phyloP scores from a whole-genome alignment of 2,888 invertebrate species.

The Eupelmus urozonus region DNA sequence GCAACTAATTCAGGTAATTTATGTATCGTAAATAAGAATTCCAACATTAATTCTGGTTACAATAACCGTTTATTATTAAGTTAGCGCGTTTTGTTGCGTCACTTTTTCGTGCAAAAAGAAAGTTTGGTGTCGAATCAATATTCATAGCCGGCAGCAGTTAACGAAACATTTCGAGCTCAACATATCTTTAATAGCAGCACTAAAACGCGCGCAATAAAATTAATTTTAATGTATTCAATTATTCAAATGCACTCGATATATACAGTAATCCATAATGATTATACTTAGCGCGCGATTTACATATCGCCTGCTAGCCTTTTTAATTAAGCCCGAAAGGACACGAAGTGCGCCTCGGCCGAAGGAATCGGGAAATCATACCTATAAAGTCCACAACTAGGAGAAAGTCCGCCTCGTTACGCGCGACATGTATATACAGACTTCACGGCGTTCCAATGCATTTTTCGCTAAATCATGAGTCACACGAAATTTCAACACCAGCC shows the following conservation, averaged over 20 bases:
- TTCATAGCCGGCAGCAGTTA: too few relatives aligned
- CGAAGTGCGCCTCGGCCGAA: constrained; percentile 10
- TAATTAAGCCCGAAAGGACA: constrained; percentile 33
- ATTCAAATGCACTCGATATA: constrained; percentile 34
- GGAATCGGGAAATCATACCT: constrained; percentile 42
- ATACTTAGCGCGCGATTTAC: constrained; percentile 36
- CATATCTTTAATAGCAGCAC: not conserved
- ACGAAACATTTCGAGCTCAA: too few relatives aligned
- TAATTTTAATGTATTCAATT: constrained; percentile 34
- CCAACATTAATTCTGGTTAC: too few relatives aligned
- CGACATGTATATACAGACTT: not conserved
- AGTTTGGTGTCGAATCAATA: too few relatives aligned
- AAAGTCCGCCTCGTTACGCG: constrained; percentile 46
- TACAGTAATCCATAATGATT: constrained; percentile 20
- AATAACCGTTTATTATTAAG: too few relatives aligned
- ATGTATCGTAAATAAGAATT: too few relatives aligned
- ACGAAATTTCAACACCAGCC: constrained; percentile 44
- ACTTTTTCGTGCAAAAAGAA: too few relatives aligned
- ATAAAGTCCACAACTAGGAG: constrained; percentile 35
- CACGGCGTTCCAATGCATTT: too few relatives aligned
- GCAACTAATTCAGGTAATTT: too few relatives aligned
- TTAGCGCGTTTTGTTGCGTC: too few relatives aligned
- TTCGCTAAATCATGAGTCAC: constrained; percentile 37
- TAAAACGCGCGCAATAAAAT: constrained; percentile 25
- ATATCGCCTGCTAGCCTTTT: constrained; percentile 28